These are phyloP conservation scores for Oxyteleia sp. DNA, from an alignment of 2,888 invertebrate species.

Conservation along the genomic window DNA sequence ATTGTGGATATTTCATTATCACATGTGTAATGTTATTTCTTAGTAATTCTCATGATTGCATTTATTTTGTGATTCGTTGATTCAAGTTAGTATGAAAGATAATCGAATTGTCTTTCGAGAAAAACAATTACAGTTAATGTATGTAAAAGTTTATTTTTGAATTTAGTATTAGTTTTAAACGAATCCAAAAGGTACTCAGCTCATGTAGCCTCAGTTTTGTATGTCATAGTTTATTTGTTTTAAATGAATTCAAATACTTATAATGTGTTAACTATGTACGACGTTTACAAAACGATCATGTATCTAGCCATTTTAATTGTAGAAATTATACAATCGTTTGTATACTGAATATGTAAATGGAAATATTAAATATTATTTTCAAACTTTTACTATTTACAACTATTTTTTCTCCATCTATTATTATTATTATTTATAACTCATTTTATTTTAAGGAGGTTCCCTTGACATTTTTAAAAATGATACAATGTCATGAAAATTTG, in stretches of 20 bases:
- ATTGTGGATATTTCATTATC: not conserved
- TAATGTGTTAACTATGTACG: slow-evolving; percentile 17
- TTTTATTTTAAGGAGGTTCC: too few relatives aligned
- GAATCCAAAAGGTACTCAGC: slow-evolving; percentile 21
- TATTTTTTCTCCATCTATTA: too few relatives aligned
- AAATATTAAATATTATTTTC: slow-evolving; percentile 51
- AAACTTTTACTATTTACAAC: slow-evolving; percentile 34
- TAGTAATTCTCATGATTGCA: not conserved
- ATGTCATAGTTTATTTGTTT: slow-evolving; percentile 34
- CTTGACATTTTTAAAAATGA: too few relatives aligned
- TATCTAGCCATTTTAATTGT: slow-evolving; percentile 30
- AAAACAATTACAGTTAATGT: not conserved
- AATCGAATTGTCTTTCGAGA: not conserved
- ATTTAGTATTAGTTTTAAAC: slow-evolving; percentile 11
- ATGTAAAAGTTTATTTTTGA: slow-evolving; percentile 13
- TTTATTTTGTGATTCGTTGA: too few relatives aligned
- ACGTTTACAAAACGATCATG: slow-evolving; percentile 20
- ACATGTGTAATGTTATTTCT: too few relatives aligned
- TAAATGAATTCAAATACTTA: not conserved
- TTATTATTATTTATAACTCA: too few relatives aligned
- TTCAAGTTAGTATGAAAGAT: too few relatives aligned
- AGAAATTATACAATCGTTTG: slow-evolving; percentile 31
- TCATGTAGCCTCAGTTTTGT: not conserved
- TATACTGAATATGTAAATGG: slow-evolving; percentile 48
- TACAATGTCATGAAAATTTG: too few relatives aligned